Conservation (phyloP, 2,797 vertebrate genomes). For the Sarcophilus harrisii region DNA sequence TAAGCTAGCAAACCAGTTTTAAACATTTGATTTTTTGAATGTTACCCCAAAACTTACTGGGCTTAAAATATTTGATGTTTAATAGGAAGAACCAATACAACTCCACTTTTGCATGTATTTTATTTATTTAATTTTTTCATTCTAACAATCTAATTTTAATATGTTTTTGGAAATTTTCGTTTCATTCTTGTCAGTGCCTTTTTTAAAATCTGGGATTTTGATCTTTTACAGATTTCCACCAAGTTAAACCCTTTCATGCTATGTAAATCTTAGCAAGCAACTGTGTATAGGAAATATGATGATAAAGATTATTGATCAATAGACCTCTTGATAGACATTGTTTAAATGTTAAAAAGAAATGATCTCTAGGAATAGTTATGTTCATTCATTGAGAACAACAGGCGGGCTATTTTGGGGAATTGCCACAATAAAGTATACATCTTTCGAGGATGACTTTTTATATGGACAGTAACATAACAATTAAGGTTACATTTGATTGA, state of each 20-base stretch:
- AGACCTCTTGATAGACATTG: not conserved
- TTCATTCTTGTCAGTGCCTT: not conserved
- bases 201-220: not conserved
- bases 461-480: not conserved
- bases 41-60: constrained; percentile 48
- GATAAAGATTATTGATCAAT: not conserved
- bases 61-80: not conserved
- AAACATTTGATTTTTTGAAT: constrained; percentile 12
- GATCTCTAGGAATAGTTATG: not conserved
- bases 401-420: not conserved
- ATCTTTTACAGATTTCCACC: not conserved
- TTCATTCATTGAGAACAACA: not conserved
- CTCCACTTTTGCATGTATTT: not conserved
- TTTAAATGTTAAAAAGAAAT: not conserved
- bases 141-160: not conserved
- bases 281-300: not conserved
- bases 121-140: constrained; percentile 9
- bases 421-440: not conserved
- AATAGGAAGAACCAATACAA: not conserved
- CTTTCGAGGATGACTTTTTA: not conserved
- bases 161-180: not conserved
- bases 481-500: not conserved
- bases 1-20: constrained; percentile 39
- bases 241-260: not conserved
- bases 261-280: not conserved